Evolutionary conservation across 2,888 invertebrate species (phyloP), one percentile per base, ranked within the genome.

Genomic region (Yponomeuta cagnagella): DNA sequence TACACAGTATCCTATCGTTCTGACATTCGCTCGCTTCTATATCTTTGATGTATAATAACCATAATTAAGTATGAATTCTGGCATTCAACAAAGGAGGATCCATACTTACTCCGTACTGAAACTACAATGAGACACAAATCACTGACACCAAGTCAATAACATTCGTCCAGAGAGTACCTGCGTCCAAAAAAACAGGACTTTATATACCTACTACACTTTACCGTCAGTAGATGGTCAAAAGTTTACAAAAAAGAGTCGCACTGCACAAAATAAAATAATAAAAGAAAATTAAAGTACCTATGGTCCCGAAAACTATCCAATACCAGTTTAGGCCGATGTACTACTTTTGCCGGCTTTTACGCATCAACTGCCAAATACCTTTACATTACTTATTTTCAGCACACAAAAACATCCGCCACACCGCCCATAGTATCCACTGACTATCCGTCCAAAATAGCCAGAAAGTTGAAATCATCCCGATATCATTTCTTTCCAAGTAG

Each of bases 401-500:
- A 43, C 43, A 43, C 43, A 43, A 43, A 37, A 43, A 43, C 1
- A 58, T 58, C 15, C 52, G 15, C 52, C 2, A 15, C 52, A 58
- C 52, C 15, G 15, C 12, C 52, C 15, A 12, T 15, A 58, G 4
- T 2, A 15, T 58, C 52, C 15, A 15, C 52, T 58, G 52, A 58
- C 52, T 58, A 58, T 15, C 15, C 52, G 12, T 58, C 52, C 15
- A 58, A 15, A 58, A 58, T 58, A 58, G 52, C 15, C 15, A 58
- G 52, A 58, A 58, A 58, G 52, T 58, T 15, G 2, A 58, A 58
- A 58, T 58, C 52, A 8, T 58, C 52, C 52, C 12, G 48, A 30
- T 68, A 52, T 92, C 88, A 92, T 86, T 90, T 90, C 73, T 86
- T 89, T 12, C 92, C 91, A 69, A 92, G 74, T 70, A 92, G 81